These are phyloP conservation scores for Oryzias dopingdopingensis DNA, from an alignment of 2,797 vertebrate species.

Conservation along the genomic window DNA sequence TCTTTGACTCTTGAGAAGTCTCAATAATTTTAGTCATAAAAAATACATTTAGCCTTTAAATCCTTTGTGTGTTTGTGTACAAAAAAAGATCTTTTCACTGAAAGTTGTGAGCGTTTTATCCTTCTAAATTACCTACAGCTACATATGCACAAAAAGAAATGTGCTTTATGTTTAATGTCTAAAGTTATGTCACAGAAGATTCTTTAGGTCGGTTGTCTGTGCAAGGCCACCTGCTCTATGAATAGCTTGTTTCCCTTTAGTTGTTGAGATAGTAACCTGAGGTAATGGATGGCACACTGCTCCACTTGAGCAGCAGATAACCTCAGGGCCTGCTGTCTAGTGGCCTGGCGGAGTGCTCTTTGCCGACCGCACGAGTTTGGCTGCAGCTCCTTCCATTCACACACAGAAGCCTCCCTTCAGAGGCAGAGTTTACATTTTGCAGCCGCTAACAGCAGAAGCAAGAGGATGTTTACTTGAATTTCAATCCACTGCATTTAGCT, in stretches of 20 bases:
- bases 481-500: constrained; percentile 31
- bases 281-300: constrained; percentile 66
- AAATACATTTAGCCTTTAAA: too few relatives aligned
- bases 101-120: too few relatives aligned
- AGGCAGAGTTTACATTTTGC: constrained; percentile 47
- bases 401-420: constrained; percentile 40
- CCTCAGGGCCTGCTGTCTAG: constrained; percentile 57
- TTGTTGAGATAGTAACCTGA: constrained; percentile 65
- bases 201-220: constrained; percentile 29
- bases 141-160: neutral
- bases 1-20: too few relatives aligned
- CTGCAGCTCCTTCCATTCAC: constrained; percentile 45
- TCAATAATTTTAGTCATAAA: too few relatives aligned
- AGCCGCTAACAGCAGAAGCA: constrained; percentile 57
- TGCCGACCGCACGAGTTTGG: constrained; percentile 58
- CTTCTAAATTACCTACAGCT: neutral
- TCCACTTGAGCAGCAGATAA: constrained; percentile 72
- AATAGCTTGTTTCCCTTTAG: constrained; percentile 67
- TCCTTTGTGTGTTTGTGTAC: too few relatives aligned
- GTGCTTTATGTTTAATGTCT: constrained; percentile 9
- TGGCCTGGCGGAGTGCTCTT: constrained; percentile 54
- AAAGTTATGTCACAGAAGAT: constrained; percentile 27
- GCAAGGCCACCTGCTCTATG: constrained; percentile 61
- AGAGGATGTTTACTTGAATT: constrained; percentile 57
- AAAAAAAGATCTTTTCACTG: too few relatives aligned